Evolutionary conservation across 2,797 vertebrate genomes (phyloP).

Genomic region (Sebastiscus tertius): DNA sequence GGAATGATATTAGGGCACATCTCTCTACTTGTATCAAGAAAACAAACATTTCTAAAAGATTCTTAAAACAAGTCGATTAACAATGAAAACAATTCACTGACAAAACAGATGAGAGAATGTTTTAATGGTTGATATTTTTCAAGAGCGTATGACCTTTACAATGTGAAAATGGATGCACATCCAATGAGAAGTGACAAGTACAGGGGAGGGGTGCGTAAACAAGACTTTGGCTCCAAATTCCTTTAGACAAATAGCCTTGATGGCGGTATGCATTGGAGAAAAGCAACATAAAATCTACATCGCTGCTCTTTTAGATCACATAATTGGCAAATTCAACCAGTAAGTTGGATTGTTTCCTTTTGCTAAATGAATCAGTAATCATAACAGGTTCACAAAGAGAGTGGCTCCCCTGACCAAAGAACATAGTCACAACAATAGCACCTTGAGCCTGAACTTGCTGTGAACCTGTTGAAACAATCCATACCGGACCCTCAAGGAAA

Average conservation of each 20-base stretch:
- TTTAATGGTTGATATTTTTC: background rate
- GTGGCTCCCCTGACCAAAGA: background rate
- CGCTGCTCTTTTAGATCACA: background rate
- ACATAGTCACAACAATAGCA: conserved; percentile 43
- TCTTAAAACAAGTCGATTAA: background rate
- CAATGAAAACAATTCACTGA: background rate
- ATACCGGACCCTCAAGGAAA: conserved; percentile 11
- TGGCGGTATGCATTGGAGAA: background rate
- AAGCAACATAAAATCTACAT: conserved; percentile 4
- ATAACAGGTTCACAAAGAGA: conserved; percentile 9
- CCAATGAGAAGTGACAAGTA: conserved; percentile 25
- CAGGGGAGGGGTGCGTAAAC: background rate
- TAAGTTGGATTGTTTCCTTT: background rate
- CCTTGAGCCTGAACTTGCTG: conserved; percentile 37
- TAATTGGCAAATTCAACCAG: background rate
- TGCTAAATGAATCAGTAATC: conserved; percentile 31
- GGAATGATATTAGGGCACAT: background rate
- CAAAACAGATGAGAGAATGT: background rate
- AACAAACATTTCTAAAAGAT: background rate
- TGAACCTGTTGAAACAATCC: conserved; percentile 56
- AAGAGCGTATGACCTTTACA: conserved; percentile 9
- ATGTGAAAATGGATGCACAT: background rate
- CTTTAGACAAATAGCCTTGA: background rate
- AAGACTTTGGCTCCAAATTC: conserved; percentile 11
- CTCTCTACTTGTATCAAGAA: background rate